Evolutionary conservation across 1,140 invertebrate species (phyloP).

Genomic region (Drosophila oshimai): DNA sequence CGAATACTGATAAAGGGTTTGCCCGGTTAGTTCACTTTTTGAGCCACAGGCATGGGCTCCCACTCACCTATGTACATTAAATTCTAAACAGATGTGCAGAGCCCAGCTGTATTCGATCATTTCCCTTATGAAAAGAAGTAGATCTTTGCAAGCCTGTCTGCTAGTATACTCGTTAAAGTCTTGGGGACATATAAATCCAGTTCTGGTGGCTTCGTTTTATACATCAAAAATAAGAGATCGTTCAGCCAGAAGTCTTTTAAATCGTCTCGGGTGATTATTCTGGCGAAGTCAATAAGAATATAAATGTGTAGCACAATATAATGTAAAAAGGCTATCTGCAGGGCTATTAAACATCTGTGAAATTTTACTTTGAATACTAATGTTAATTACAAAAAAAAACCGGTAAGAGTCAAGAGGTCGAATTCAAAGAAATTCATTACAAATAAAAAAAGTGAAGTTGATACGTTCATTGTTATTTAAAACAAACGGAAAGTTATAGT

Average conservation of each 20-base stretch:
- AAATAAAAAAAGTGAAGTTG: background rate
- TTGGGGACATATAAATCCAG: slow-evolving; percentile 31
- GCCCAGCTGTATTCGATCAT: slow-evolving; percentile 6
- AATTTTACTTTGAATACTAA: background rate
- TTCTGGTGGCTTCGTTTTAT: slow-evolving; percentile 33
- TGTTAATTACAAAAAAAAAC: background rate
- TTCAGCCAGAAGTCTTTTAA: slow-evolving; percentile 31
- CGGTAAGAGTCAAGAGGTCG: background rate
- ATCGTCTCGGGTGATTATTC: slow-evolving; percentile 27
- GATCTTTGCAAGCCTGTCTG: slow-evolving; percentile 18
- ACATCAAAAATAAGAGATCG: slow-evolving; percentile 33
- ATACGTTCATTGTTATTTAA: background rate
- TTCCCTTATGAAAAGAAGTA: background rate
- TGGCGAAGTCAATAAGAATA: slow-evolving; percentile 31
- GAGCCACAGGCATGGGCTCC: slow-evolving; percentile 8
- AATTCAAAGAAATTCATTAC: background rate
- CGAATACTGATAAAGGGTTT: slow-evolving; percentile 2
- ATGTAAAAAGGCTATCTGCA: background rate
- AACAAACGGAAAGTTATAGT: slow-evolving; percentile 6
- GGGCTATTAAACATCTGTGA: background rate
- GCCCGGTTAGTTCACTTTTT: slow-evolving; percentile 8
- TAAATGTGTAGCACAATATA: slow-evolving; percentile 29
- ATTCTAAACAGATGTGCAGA: slow-evolving; percentile 30
- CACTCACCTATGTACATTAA: slow-evolving; percentile 28
- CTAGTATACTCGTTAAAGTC: slow-evolving; percentile 22